A percentile compares a stretch with the other conserved stretches of the same genome.
Conservation (phyloP, 2,888 invertebrate genomes). For the Notocelia uddmanniana region DNA sequence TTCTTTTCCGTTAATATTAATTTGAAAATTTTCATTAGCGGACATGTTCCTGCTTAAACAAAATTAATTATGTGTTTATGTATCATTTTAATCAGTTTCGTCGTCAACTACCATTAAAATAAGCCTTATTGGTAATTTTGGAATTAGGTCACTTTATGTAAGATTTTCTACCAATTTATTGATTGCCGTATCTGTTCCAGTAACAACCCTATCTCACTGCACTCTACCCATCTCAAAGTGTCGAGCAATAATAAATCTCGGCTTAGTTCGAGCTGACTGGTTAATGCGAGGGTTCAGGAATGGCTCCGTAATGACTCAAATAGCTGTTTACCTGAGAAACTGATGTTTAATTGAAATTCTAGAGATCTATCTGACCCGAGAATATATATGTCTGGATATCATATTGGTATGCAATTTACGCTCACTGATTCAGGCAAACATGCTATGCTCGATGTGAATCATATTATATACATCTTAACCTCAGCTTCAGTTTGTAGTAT, state of each 20-base stretch:
- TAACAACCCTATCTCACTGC: background rate
- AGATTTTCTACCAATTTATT: background rate
- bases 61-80: too few relatives aligned
- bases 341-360: conserved; percentile 4
- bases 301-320: conserved; percentile 2
- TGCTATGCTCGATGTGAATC: too few relatives aligned
- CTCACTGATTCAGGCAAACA: too few relatives aligned
- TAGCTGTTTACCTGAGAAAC: background rate
- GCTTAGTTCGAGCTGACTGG: conserved; percentile 4
- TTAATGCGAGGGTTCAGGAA: background rate
- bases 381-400: background rate
- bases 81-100: too few relatives aligned
- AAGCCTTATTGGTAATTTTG: background rate
- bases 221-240: background rate
- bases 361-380: background rate
- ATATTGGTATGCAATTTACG: background rate
- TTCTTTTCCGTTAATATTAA: too few relatives aligned
- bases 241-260: background rate
- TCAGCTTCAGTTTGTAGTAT: too few relatives aligned
- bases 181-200: background rate
- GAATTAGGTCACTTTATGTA: background rate
- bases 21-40: too few relatives aligned
- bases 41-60: too few relatives aligned
- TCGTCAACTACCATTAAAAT: too few relatives aligned
- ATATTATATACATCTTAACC: too few relatives aligned